Conservation (phyloP, 1,140 invertebrate genomes). For the Dermatophagoides farinae region DNA sequence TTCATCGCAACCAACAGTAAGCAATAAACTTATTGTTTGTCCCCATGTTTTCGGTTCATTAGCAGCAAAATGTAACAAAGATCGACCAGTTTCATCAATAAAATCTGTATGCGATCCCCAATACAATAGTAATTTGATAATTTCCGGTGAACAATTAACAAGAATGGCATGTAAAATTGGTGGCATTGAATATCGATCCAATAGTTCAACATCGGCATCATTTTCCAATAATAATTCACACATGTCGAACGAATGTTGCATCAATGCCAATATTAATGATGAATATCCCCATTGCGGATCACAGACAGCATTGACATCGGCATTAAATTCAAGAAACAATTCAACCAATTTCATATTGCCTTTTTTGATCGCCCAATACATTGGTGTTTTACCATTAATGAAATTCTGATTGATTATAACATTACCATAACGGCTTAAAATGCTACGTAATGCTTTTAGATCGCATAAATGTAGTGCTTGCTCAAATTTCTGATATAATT, state of each 20-base stretch:
- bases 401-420: conserved; percentile 15
- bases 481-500: conserved; percentile 3
- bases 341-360: conserved; percentile 32
- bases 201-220: conserved; percentile 64
- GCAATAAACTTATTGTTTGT: conserved; percentile 62
- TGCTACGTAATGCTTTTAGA: conserved; percentile 1
- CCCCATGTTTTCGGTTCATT: conserved; percentile 45
- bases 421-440: not conserved
- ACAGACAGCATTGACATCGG: conserved; percentile 54
- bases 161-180: conserved; percentile 8
- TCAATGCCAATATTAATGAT: conserved; percentile 71
- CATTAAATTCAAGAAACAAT: conserved; percentile 59
- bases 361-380: conserved; percentile 36
- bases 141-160: not conserved
- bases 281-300: conserved; percentile 73
- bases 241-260: conserved; percentile 38
- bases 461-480: not conserved
- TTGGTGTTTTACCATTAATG: conserved; percentile 51
- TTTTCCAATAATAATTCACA: conserved; percentile 63
- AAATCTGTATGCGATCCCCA: conserved; percentile 74
- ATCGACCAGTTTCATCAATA: conserved; percentile 73
- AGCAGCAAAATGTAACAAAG: conserved; percentile 52
- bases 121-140: conserved; percentile 56
- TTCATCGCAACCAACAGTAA: conserved; percentile 72
- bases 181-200: conserved; percentile 30